Percentiles rank a stretch among this genome's conserved stretches.
These are phyloP conservation scores for Chiloscyllium punctatum DNA, from an alignment of 2,797 vertebrate genomes.

Conservation along the genomic window DNA sequence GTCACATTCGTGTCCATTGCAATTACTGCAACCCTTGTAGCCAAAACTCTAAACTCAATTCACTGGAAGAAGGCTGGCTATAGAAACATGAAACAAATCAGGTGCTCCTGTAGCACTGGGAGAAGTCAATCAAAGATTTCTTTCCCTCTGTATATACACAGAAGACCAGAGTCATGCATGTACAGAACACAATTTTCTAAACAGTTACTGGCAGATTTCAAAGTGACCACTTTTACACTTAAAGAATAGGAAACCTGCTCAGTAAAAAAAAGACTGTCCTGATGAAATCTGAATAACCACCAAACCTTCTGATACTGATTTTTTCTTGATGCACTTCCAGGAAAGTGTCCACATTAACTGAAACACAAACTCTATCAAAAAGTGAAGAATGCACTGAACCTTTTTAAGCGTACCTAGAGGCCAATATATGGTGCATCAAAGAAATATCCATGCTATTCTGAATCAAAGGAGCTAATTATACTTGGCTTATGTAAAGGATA, in stretches of 20 bases:
- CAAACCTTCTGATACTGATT: background rate
- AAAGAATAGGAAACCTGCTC: background rate
- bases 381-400: background rate
- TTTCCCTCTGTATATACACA: background rate
- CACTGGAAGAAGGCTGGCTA: background rate
- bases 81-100: background rate
- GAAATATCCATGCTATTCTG: background rate
- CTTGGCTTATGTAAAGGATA: constrained; percentile 21
- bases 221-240: background rate
- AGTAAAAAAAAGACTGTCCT: background rate
- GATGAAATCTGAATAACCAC: background rate
- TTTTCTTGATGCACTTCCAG: background rate
- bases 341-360: background rate
- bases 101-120: background rate
- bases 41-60: too few relatives aligned
- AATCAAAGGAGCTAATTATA: constrained; percentile 6
- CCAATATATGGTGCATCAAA: background rate
- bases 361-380: background rate
- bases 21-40: background rate
- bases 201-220: background rate
- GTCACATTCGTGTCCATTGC: too few relatives aligned
- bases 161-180: background rate
- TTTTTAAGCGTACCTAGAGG: background rate
- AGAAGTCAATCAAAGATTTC: background rate
- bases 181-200: background rate